These are phyloP conservation scores for Zosterops pallidus DNA, from an alignment of 2,113 vertebrate species.

Conservation along the genomic window DNA sequence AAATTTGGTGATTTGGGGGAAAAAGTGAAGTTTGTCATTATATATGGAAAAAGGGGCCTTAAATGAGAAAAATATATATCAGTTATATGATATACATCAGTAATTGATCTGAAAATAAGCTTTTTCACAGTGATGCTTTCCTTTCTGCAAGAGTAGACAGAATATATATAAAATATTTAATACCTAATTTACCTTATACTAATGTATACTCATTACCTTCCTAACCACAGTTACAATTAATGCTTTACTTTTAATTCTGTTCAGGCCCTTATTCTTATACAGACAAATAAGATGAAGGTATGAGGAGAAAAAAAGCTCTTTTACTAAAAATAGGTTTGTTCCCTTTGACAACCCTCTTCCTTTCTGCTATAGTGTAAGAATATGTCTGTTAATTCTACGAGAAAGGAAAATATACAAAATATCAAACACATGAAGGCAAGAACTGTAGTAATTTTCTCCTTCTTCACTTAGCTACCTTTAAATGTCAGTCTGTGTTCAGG, in stretches of 20 bases:
- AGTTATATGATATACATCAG: background rate
- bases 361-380: background rate
- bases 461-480: background rate
- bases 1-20: background rate
- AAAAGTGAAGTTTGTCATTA: background rate
- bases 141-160: background rate
- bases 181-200: background rate
- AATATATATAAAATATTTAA: background rate
- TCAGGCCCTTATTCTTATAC: background rate
- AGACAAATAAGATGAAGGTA: background rate
- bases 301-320: background rate
- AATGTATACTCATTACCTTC: background rate
- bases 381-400: background rate
- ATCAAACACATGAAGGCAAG: background rate
- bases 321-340: background rate
- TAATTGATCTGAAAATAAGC: background rate
- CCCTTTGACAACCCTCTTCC: background rate
- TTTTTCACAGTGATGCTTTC: background rate
- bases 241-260: background rate
- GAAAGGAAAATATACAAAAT: background rate
- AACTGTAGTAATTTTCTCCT: background rate
- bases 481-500: background rate
- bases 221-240: background rate
- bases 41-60: background rate
- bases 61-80: background rate